phyloP scores from a whole-genome alignment of 2,113 vertebrate genomes.

The Grammomys surdaster region DNA sequence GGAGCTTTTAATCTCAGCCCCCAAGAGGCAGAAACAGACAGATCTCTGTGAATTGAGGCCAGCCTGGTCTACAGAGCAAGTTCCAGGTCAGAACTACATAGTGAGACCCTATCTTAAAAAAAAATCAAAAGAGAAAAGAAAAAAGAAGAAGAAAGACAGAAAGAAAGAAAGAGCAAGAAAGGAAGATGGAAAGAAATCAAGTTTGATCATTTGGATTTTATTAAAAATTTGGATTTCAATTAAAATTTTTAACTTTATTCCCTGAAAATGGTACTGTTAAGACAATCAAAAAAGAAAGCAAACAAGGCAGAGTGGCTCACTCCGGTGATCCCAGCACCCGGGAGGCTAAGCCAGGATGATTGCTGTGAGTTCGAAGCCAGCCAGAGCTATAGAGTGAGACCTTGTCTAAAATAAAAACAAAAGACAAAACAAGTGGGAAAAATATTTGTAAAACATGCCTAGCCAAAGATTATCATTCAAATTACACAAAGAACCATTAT shows the following conservation, averaged over 20 bases:
- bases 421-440: neutral
- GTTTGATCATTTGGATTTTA: too few species aligned
- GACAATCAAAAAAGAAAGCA: neutral
- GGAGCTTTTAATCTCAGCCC: neutral
- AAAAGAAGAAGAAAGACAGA: neutral
- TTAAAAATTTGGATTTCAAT: neutral
- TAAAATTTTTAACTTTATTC: neutral
- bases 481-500: neutral
- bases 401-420: neutral
- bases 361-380: neutral
- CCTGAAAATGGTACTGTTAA: neutral
- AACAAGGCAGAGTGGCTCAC: neutral
- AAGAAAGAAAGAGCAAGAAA: rapidly evolving
- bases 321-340: neutral
- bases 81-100: neutral
- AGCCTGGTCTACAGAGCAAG: neutral
- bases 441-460: conserved; percentile 9
- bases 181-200: too few species aligned
- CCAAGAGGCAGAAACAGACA: neutral
- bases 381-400: neutral
- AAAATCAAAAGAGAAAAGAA: too few species aligned
- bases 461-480: neutral
- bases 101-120: neutral
- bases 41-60: neutral
- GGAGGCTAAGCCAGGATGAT: neutral